Base-by-base conservation (phyloP, 2,888 invertebrate species). In the Melinaea menophilus region DNA sequence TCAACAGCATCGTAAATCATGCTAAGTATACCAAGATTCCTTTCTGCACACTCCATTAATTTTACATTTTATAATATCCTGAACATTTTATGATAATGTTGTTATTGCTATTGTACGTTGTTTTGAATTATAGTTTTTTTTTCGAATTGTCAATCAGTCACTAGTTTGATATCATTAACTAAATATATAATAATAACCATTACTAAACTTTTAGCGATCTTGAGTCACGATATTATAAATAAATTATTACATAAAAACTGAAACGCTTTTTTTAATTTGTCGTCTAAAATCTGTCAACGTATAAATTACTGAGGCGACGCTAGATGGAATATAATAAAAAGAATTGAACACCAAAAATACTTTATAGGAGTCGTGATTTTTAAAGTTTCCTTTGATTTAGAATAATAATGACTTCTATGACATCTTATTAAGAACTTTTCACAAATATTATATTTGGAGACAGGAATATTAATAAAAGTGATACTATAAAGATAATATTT, bases 1-100 rank as follows among this genome's bases (percentile, higher is more conserved):
- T 73, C 76, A 71, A 70, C 72, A 70, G 69, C 72, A 66, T 73
- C 76, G 81, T 85, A 82, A 85, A 85, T 85, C 82, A 83, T 62
- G 45, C 13, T 34, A 55, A 58, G 57, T 58, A 58, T 58, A 51
- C 46, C 22, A 34, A 48, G 54, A 54, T 56, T 56, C 51, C 13
- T 33, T 31, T 37, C 55, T 59, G n/a, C 46, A 55, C 51, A 54
- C 55, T 55, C 55, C 55, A 51, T 51, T 51, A 51, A 22, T 51
- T 31, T 51, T 51, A 31, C 22, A 51, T 31, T 9, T 9, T 31
- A 51, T 51, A 31, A 51, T 51, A 9, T 51, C 9, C 51, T 22
- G 3, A 51, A 41, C 41, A 41, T 31, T 51, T 51, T 51, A 51
- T n/a, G 7, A 51, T 9, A 31, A 2, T 51, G 41, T 41, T 41